A percentile compares a stretch with the other conserved stretches of the same genome.
Conservation (phyloP, 2,113 vertebrate species). For the Eurystomus gularis region DNA sequence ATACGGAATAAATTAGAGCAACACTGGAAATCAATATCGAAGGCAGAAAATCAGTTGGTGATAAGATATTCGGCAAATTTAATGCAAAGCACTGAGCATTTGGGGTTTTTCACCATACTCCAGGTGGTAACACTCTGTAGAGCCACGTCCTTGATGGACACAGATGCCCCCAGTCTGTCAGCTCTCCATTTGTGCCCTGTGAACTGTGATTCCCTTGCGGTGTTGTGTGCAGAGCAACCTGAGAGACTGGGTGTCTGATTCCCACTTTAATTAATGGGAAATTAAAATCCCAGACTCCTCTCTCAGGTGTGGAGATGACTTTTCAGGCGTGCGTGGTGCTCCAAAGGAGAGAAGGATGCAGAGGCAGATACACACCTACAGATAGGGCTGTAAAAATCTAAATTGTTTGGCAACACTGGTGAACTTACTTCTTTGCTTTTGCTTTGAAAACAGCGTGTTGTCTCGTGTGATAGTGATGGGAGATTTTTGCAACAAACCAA, state of each 20-base stretch:
- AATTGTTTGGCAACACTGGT: neutral
- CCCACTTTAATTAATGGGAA: neutral
- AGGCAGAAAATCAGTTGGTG: neutral
- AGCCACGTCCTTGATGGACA: rapidly evolving
- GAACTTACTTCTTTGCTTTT: neutral
- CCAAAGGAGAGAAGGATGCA: neutral
- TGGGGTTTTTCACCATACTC: neutral
- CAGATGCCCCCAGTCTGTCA: neutral
- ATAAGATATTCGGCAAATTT: neutral
- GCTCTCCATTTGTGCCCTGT: neutral
- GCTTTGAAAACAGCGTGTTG: rapidly evolving
- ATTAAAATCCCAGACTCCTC: neutral
- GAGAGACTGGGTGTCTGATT: neutral
- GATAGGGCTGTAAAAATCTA: neutral
- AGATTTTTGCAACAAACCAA: neutral
- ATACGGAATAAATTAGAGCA: neutral
- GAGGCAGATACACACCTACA: rapidly evolving
- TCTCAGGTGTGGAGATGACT: neutral
- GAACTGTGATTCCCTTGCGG: neutral
- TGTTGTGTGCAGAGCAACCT: neutral
- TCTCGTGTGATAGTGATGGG: neutral
- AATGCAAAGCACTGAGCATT: neutral
- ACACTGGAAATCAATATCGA: neutral
- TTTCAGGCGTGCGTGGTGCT: neutral
- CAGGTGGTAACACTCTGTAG: neutral